Evolutionary conservation across 2,888 invertebrate species (phyloP), one percentile per base, ranked within the genome.

Genomic region (Nymphalis c-album): DNA sequence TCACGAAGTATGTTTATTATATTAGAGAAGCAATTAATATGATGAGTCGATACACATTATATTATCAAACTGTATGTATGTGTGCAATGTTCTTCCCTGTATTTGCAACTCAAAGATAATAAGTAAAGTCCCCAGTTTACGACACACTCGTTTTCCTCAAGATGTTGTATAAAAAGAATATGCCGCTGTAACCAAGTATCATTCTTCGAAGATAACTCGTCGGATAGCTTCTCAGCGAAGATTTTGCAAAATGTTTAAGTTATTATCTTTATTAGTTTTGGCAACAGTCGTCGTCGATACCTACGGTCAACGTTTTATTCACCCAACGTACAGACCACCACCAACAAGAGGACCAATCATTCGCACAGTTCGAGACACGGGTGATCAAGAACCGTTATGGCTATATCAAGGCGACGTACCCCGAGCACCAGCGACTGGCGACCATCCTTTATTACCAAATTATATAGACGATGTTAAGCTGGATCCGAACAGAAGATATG

Each of bases 381-480:
- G 63, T 7, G 67, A 68, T 18, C 73, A 72, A 3, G 76, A 79
- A 47, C 78, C 80, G 5, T 61, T 73, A 45, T 78, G 77, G 78
- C 46, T 77, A 22, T 68, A 71, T 55, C 47, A 76, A 66, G 80
- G 73, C 6, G 77, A 78, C 7, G 64, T 78, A 40, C 70, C 72
- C 2, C 69, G 76, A 10, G 78, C 79, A 8, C 80, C 80, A 4
- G 69, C 78, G 7, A 71, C 73, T 10, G 77, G 75, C 0, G 78
- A 80, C 47, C 76, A 79, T 67, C 79, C 80, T 0, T 17, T 68
- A 48, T 59, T 81, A 35, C 81, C 78, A 16, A 65, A 68, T 7
- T 67, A 75, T 59, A 79, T 80, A 40, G 81, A 80, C n/a, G 79
- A 81, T 22, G 61, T 80, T n/a, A 72, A 74, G n/a, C 8, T 79